These are phyloP conservation scores for Labeo calbasu DNA, from an alignment of 2,797 vertebrate genomes.

Conservation along the genomic window DNA sequence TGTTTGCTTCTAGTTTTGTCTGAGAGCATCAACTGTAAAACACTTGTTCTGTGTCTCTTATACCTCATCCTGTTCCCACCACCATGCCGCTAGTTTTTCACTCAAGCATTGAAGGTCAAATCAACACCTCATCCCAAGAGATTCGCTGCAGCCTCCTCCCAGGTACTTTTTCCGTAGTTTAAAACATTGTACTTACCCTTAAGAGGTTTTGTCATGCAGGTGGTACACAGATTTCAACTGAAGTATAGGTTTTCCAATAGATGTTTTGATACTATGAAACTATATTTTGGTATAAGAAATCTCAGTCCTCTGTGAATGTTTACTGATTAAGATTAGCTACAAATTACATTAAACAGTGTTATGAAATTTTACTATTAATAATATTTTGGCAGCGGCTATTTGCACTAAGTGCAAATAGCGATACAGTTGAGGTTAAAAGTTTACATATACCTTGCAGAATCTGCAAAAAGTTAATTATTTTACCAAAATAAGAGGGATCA, in stretches of 20 bases:
- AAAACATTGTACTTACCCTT: slow-evolving; percentile 24
- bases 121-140: slow-evolving; percentile 46
- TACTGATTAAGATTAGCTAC: neutral
- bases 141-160: slow-evolving; percentile 19
- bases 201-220: slow-evolving; percentile 20
- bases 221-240: slow-evolving; percentile 13
- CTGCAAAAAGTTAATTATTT: no score
- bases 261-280: neutral
- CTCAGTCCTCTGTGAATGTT: neutral
- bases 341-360: neutral
- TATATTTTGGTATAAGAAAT: slow-evolving; percentile 2
- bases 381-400: no score
- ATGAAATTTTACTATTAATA: neutral
- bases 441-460: no score
- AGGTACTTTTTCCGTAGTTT: neutral
- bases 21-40: slow-evolving; percentile 58
- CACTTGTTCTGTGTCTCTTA: slow-evolving; percentile 33
- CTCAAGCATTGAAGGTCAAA: slow-evolving; percentile 43
- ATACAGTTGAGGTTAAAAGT: no score
- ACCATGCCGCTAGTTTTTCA: slow-evolving; percentile 26
- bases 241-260: slow-evolving; percentile 25
- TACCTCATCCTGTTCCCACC: slow-evolving; percentile 46
- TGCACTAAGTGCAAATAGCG: no score
- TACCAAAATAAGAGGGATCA: no score
- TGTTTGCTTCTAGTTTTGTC: slow-evolving; percentile 59